phyloP scores from a whole-genome alignment of 2,113 vertebrate species.

The Xiphophorus hellerii region DNA sequence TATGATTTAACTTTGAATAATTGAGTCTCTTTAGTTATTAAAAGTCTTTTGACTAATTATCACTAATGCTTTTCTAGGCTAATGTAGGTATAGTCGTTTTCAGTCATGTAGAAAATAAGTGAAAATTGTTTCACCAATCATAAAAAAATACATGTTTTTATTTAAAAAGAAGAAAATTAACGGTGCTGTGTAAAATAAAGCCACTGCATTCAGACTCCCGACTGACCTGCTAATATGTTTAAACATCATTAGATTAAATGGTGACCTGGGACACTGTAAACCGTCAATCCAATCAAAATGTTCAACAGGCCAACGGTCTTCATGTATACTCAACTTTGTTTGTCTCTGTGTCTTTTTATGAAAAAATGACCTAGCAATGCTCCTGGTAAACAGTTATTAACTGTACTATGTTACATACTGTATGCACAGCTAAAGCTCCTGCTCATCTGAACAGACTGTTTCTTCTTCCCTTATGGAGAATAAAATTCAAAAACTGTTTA shows the following conservation, averaged over 20 bases:
- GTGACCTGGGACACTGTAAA: conserved; percentile 56
- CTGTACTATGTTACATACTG: conserved; percentile 73
- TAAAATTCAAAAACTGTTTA: conserved; percentile 73
- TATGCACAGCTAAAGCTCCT: conserved; percentile 76
- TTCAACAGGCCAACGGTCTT: conserved; percentile 54
- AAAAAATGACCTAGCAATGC: conserved; percentile 69
- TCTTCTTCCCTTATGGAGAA: conserved; percentile 77
- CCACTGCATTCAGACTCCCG: neutral
- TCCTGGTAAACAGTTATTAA: conserved; percentile 69
- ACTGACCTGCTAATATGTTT: neutral
- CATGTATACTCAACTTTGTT: conserved; percentile 71
- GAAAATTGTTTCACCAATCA: neutral
- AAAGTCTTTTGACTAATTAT: neutral
- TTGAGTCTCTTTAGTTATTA: neutral
- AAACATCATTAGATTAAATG: neutral
- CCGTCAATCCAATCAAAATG: conserved; percentile 51
- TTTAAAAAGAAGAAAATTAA: neutral
- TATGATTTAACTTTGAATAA: neutral
- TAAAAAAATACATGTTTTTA: too few species aligned
- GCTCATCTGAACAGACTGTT: conserved; percentile 78
- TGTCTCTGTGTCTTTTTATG: conserved; percentile 75
- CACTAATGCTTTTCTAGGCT: neutral
- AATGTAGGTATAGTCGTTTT: neutral
- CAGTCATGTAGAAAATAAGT: neutral
- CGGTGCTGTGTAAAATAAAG: neutral